Conservation (phyloP, 2,113 vertebrate species). For the Mastomys coucha region DNA sequence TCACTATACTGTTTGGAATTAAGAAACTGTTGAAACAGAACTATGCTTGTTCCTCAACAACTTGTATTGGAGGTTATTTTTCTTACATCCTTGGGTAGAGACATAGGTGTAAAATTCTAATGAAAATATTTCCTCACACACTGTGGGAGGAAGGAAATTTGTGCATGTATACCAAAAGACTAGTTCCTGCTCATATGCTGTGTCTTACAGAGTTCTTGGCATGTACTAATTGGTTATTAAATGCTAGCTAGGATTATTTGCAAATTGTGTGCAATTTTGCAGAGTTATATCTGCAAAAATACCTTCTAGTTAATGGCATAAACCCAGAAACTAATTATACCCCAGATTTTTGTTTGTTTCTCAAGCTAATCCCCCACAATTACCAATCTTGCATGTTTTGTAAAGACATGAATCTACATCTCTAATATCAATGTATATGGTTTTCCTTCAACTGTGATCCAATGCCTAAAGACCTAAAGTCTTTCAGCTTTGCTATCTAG, state of each 20-base stretch:
- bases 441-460: background rate
- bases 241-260: background rate
- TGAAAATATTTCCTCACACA: background rate
- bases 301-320: background rate
- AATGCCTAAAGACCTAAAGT: background rate
- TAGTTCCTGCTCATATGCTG: background rate
- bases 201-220: background rate
- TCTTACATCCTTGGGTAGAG: background rate
- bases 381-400: background rate
- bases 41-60: background rate
- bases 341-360: background rate
- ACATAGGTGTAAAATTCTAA: background rate
- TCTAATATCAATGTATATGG: background rate
- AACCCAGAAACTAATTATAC: background rate
- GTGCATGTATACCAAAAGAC: background rate
- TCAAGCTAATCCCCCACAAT: background rate
- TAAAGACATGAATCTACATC: constrained; percentile 1
- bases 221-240: background rate
- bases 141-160: background rate
- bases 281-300: background rate
- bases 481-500: background rate
- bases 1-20: background rate
- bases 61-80: fast-evolving
- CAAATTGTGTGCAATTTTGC: background rate
- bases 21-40: background rate